Conservation (phyloP, 2,113 vertebrate genomes). For the Triplophysa siluroides region DNA sequence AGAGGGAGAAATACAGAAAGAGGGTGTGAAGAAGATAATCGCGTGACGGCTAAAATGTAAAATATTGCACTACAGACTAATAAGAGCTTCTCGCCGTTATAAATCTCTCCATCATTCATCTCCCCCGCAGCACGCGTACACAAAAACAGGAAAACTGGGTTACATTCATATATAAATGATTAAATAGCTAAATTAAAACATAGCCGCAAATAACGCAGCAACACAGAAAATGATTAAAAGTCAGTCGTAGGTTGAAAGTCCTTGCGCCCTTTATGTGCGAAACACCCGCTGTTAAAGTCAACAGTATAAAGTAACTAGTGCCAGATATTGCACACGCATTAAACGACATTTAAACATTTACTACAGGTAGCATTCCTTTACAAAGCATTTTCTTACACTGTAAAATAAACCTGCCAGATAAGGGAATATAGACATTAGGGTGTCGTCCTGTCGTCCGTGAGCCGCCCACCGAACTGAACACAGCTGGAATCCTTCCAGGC, state of each 20-base stretch:
- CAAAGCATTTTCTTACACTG: background rate
- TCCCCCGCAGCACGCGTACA: background rate
- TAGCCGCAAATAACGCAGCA: background rate
- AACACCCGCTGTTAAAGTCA: conserved; percentile 8
- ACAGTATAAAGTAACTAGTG: background rate
- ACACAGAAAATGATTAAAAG: background rate
- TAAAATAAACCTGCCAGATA: background rate
- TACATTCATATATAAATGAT: background rate
- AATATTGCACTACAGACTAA: background rate
- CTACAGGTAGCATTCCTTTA: background rate
- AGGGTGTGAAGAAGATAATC: background rate
- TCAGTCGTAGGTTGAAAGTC: background rate
- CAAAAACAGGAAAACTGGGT: conserved; percentile 24
- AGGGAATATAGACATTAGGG: background rate
- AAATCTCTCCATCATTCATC: conserved; percentile 2
- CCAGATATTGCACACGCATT: no score
- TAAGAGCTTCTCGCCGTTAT: background rate
- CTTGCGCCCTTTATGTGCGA: background rate
- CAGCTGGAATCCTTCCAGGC: background rate
- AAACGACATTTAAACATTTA: background rate
- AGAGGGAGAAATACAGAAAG: background rate
- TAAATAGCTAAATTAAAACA: conserved; percentile 35
- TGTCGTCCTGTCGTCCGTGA: conserved; percentile 67
- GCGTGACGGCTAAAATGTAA: background rate
- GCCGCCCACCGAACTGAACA: conserved; percentile 74